Evolutionary conservation across 2,797 vertebrate genomes (phyloP).

Genomic region (Rhinella marina): DNA sequence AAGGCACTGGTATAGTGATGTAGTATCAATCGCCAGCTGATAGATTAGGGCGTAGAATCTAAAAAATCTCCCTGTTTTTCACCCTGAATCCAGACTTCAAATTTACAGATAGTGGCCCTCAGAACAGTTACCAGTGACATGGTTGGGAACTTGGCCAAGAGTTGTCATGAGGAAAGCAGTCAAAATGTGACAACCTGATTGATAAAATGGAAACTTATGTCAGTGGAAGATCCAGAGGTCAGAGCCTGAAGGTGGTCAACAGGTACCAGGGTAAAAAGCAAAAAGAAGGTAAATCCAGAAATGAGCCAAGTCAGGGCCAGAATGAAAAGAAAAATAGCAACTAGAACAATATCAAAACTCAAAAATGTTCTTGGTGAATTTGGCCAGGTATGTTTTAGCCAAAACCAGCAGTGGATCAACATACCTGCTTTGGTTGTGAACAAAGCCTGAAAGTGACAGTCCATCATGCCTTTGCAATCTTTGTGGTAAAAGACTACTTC

Average conservation of each 20-base stretch:
- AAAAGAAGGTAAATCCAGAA: background rate
- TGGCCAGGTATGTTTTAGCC: too few relatives aligned
- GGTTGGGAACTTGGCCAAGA: background rate
- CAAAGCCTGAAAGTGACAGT: background rate
- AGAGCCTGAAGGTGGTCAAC: background rate
- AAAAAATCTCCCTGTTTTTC: too few relatives aligned
- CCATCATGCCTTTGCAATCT: background rate
- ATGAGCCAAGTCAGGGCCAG: background rate
- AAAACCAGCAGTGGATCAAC: too few relatives aligned
- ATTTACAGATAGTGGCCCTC: too few relatives aligned
- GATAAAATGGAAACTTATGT: background rate
- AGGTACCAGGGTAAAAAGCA: background rate
- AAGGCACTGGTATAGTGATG: too few relatives aligned
- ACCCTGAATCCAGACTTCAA: too few relatives aligned
- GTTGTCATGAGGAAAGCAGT: background rate
- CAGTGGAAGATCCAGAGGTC: background rate
- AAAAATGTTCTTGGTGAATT: too few relatives aligned
- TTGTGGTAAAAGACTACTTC: background rate
- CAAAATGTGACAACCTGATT: background rate
- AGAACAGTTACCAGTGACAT: background rate
- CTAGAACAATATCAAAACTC: too few relatives aligned
- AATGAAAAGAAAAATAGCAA: background rate
- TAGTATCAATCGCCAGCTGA: too few relatives aligned
- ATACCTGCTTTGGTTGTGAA: too few relatives aligned
- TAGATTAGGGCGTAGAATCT: too few relatives aligned